Conservation (phyloP, 1,140 invertebrate genomes). For the Idris sp. region DNA sequence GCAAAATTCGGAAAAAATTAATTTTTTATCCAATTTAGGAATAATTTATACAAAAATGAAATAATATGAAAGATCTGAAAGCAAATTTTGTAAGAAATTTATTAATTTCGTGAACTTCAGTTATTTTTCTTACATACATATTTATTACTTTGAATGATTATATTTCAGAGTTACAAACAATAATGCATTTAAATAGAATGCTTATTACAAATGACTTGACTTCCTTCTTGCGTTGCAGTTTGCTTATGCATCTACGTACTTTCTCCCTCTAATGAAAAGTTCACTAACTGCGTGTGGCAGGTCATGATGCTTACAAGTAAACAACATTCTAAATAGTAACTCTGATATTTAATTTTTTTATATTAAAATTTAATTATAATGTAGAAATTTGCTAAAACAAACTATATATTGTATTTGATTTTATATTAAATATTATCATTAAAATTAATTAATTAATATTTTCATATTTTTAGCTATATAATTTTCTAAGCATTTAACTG, state of each 20-base stretch:
- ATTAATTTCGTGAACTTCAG: neutral
- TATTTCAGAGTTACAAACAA: conserved; percentile 19
- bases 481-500: too few relatives aligned
- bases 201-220: conserved; percentile 21
- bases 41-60: too few relatives aligned
- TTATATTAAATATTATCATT: too few relatives aligned
- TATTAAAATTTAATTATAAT: neutral
- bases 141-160: too few relatives aligned
- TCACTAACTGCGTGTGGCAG: conserved; percentile 36
- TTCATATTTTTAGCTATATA: too few relatives aligned
- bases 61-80: too few relatives aligned
- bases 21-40: too few relatives aligned
- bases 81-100: too few relatives aligned
- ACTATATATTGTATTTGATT: too few relatives aligned
- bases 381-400: neutral
- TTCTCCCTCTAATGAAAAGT: conserved; percentile 60
- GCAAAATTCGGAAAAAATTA: too few relatives aligned
- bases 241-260: conserved; percentile 35
- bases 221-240: conserved; percentile 38
- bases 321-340: conserved; percentile 28
- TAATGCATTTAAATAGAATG: conserved; percentile 37
- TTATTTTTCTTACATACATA: too few relatives aligned
- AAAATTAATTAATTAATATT: too few relatives aligned
- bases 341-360: neutral
- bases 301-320: conserved; percentile 38